Base-by-base conservation (phyloP, 2,888 invertebrate genomes). In the Acanthopleura granulata region DNA sequence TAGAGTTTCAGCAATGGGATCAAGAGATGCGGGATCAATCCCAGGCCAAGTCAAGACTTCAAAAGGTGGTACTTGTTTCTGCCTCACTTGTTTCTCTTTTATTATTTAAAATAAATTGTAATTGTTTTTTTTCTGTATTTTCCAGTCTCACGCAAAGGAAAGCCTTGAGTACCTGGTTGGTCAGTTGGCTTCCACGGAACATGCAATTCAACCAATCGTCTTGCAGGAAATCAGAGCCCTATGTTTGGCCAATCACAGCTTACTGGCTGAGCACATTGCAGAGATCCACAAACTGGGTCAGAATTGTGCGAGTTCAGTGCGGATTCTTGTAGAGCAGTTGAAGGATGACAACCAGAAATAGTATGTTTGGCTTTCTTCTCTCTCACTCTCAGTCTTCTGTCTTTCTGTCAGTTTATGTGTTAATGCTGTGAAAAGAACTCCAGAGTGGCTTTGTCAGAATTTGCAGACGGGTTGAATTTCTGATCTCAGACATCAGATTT, bases 141-240 rank as follows among this genome's bases (percentile, higher is more conserved):
- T 89, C 62, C 85, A 95, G 95, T 94, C 94, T 79, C 93, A 94
- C 77, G 96, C 95, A 0, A 94, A 95, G 87, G 94, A 94, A 85
- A 95, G 95, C 12, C 90, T 96, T 80, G 94, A 94, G 91, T 96
- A 95, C 91, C 94, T 96, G 76, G 92, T 96, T 82, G 94, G 94
- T 87, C 93, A 94, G 83, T 91, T 96, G 82, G 92, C 93, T 75
- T 92, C 93, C 80, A 94, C 94, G 12, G 95, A 95, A 89, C 92
- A 94, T 82, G 93, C 93, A 57, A 93, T 94, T 77, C 95, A 96
- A 88, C 94, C 94, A 61, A 93, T 94, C 49, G 91, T 96, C 80
- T 91, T 96, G 85, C 93, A 95, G 78, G 96, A 96, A 89, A 95
- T 96, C 69, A 95, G 95, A 9, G 92, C 94, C 29, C 92, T 97